Base-by-base conservation (phyloP, 2,113 vertebrate species). In the Myiagra hebetior region DNA sequence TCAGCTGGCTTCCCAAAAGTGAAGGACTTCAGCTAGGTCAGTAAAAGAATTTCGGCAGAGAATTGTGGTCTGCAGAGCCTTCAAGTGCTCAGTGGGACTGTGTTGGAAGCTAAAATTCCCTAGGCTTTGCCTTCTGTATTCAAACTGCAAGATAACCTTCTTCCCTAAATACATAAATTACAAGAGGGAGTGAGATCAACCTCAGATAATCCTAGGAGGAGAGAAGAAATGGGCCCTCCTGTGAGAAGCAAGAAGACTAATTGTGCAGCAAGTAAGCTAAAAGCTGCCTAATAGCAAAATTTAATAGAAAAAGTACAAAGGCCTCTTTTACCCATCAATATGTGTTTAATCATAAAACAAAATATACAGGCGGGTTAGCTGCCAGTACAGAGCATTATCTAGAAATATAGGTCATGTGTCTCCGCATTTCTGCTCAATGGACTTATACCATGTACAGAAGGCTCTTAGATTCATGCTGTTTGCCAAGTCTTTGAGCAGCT, bases 221-320 rank as follows among this genome's bases (percentile, higher is more conserved):
- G 28, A 2, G 4, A 70, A 76, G 70, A 92, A 91, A 87, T 76
- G 37, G 33, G 20, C 15, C 26, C 46, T 94, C 46, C 47, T 44
- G 28, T 85, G 68, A 73, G 75, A 30, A 72, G 16, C 16, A 94
- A 94, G 47, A 52, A 91, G 69, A 74, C 57, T 85, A 95, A 92
- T 86, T 93, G 63, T 39, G 52, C 37, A 73, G 24, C 82, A 73
- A 59, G 41, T 59, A 75, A 77, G 28, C 21, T 74, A 74, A 59
- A 64, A 70, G 65, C 47, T 70, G 41, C 69, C 47, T 94, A 60
- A 89, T 35, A 75, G 27, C 11, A 96, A 95, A 92, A 82, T 84
- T 94, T 87, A 91, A 91, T 84, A 63, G 47, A 63, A 72, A 78
- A 95, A 84, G 5, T 69, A 60, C 26, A 82, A 93, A 94, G 72